phyloP scores from a whole-genome alignment of 2,113 vertebrate genomes.

The Psittacula cyanocephala region DNA sequence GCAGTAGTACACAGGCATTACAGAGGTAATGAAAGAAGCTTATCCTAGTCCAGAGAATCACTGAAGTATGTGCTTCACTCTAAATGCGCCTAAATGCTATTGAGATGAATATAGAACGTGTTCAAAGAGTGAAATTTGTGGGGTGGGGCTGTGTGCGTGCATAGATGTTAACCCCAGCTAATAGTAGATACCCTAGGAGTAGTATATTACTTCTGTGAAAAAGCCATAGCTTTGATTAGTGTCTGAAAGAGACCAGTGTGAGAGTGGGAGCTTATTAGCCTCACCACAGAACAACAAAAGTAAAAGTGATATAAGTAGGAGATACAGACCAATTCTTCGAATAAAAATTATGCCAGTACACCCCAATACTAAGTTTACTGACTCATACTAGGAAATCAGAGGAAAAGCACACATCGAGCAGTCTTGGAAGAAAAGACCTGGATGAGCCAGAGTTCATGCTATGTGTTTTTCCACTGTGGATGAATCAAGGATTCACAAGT shows the following conservation, averaged over 20 bases:
- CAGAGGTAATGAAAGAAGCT: background rate
- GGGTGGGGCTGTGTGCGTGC: no score
- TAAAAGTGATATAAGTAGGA: background rate
- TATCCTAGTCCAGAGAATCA: background rate
- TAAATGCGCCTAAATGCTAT: background rate
- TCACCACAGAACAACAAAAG: background rate
- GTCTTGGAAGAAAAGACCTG: background rate
- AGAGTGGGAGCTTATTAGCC: background rate
- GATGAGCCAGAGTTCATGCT: background rate
- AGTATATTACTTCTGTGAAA: background rate
- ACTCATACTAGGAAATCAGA: constrained; percentile 3
- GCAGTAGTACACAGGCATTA: background rate
- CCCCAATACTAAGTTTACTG: background rate
- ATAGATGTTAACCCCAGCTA: background rate
- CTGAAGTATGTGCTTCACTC: background rate
- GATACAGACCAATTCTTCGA: background rate
- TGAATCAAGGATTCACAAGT: background rate
- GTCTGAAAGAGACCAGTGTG: background rate
- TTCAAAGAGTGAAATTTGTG: background rate
- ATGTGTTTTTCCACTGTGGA: background rate
- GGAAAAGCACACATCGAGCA: background rate
- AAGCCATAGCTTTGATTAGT: background rate
- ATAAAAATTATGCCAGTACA: background rate
- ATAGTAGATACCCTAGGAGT: background rate
- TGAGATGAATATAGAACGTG: background rate